These are phyloP conservation scores for Macropis europaea DNA, from an alignment of 2,888 invertebrate species.

Conservation along the genomic window DNA sequence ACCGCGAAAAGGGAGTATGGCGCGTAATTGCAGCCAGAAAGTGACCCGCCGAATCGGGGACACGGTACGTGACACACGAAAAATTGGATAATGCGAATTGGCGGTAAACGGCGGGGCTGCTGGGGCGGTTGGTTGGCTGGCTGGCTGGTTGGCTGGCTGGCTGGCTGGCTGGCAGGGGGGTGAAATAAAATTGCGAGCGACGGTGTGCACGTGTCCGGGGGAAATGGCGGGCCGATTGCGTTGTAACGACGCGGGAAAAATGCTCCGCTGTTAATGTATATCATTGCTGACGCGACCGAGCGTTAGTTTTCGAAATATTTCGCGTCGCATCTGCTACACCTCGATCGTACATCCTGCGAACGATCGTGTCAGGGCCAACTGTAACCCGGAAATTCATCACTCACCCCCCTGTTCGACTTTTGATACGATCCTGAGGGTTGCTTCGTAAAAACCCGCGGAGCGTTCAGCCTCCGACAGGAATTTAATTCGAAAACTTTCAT, in stretches of 20 bases:
- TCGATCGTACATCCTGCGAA: conserved; percentile 31
- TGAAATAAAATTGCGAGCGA: conserved; percentile 46
- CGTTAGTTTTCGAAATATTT: conserved; percentile 45
- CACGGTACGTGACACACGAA: conserved; percentile 52
- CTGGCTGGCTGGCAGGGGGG: neutral
- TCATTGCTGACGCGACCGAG: conserved; percentile 35
- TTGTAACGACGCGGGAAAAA: conserved; percentile 41
- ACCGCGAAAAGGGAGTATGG: conserved; percentile 18
- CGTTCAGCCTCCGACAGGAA: no score
- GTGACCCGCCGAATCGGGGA: conserved; percentile 48
- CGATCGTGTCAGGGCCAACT: conserved; percentile 27
- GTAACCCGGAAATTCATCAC: conserved; percentile 28
- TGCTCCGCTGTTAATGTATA: conserved; percentile 40
- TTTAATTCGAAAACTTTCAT: no score
- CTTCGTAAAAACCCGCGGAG: no score
- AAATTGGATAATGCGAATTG: conserved; percentile 57
- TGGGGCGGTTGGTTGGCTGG: neutral
- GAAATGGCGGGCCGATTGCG: conserved; percentile 41
- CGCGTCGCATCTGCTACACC: conserved; percentile 25
- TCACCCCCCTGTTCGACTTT: no score
- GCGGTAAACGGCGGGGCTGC: conserved; percentile 39
- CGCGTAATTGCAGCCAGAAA: conserved; percentile 51
- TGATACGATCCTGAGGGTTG: no score
- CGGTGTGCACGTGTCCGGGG: conserved; percentile 31
- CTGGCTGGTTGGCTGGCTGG: neutral